Conservation (phyloP, 2,888 invertebrate genomes). For the Drosophila aldrichi region DNA sequence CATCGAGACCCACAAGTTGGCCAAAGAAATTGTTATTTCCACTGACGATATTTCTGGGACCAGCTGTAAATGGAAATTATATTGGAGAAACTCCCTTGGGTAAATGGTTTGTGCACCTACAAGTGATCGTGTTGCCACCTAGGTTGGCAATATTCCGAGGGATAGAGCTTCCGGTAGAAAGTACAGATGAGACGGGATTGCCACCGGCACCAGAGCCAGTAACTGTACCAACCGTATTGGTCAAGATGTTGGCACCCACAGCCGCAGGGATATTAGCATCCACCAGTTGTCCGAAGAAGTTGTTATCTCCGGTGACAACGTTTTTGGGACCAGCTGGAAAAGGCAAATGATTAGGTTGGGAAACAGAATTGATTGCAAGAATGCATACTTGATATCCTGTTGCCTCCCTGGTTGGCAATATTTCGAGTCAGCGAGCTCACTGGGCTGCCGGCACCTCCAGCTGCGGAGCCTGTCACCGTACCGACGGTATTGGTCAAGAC, state of each 20-base stretch:
- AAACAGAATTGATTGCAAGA: not conserved
- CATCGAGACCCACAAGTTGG: conserved; percentile 5
- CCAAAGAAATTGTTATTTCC: conserved; percentile 20
- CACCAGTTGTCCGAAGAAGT: conserved; percentile 8
- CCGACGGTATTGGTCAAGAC: not conserved
- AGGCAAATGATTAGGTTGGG: not conserved
- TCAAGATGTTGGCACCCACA: conserved; percentile 10
- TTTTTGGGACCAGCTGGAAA: conserved; percentile 3
- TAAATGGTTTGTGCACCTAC: not conserved
- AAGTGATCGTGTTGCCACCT: conserved; percentile 4
- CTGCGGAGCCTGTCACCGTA: not conserved
- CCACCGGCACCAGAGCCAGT: conserved; percentile 4
- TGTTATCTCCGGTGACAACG: conserved; percentile 16
- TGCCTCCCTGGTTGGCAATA: conserved; percentile 2
- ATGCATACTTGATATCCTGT: not conserved
- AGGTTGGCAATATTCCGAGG: conserved; percentile 13
- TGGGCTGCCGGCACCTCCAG: not conserved
- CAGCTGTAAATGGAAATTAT: not conserved
- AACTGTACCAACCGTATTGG: not conserved
- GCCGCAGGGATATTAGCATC: conserved; percentile 9
- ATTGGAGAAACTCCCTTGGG: not conserved
- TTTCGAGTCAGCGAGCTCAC: not conserved
- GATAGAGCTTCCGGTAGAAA: not conserved
- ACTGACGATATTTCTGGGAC: not conserved
- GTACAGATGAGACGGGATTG: not conserved